These are phyloP conservation scores for Drosophila melanosoma DNA, from an alignment of 2,888 invertebrate species.

Conservation along the genomic window DNA sequence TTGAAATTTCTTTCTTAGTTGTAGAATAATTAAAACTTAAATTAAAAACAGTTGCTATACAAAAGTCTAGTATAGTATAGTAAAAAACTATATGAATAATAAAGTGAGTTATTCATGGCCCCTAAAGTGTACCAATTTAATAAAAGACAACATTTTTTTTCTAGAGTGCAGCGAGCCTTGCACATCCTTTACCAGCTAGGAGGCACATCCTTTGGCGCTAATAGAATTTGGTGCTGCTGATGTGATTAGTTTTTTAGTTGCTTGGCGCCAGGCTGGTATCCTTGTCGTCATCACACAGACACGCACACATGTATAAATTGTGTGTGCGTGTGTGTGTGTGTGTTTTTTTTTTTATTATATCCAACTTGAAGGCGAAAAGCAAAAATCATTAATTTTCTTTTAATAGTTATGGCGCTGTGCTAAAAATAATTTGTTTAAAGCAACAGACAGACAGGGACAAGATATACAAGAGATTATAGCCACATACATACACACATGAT, in stretches of 20 bases:
- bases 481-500: neutral
- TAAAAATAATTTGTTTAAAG: conserved; percentile 74
- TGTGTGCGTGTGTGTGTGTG: neutral
- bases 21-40: too few species aligned
- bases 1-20: too few species aligned
- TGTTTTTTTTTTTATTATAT: conserved; percentile 41
- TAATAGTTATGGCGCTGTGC: conserved; percentile 62
- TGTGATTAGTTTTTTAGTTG: conserved; percentile 67
- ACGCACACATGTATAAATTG: conserved; percentile 18
- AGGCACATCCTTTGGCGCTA: conserved; percentile 38
- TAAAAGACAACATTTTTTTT: neutral
- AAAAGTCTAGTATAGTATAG: neutral
- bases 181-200: neutral
- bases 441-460: conserved; percentile 49
- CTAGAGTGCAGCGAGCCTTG: neutral
- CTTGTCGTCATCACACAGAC: conserved; percentile 39
- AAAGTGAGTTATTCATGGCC: neutral
- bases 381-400: conserved; percentile 72
- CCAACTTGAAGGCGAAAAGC: conserved; percentile 49
- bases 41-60: too few species aligned
- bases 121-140: neutral
- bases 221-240: conserved; percentile 68
- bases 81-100: neutral
- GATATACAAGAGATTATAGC: conserved; percentile 6
- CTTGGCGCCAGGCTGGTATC: conserved; percentile 61